phyloP scores from a whole-genome alignment of 2,797 vertebrate genomes.

The Clarias pachynema region DNA sequence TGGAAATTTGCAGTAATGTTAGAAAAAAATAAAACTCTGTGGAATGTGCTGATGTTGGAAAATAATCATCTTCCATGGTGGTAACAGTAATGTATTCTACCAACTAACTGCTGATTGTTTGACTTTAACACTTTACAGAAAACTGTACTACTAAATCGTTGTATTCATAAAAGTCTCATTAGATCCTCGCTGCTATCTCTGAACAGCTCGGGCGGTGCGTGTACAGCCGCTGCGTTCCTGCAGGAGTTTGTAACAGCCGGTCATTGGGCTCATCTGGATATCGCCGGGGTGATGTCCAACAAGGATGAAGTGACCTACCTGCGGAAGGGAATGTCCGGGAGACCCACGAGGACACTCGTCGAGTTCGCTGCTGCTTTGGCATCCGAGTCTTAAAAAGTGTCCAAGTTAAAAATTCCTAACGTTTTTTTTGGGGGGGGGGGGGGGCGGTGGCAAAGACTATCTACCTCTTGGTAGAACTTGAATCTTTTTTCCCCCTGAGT shows the following conservation, averaged over 20 bases:
- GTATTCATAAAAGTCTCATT: background rate
- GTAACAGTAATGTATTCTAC: background rate
- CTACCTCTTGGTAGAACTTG: background rate
- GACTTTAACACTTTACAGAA: background rate
- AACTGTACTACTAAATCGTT: background rate
- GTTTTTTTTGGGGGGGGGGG: background rate
- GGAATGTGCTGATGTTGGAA: background rate
- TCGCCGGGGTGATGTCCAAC: slow-evolving; percentile 95
- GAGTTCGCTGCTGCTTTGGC: slow-evolving; percentile 84
- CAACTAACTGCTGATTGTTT: background rate
- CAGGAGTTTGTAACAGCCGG: slow-evolving; percentile 87
- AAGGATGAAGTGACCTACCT: slow-evolving; percentile 94
- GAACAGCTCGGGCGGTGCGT: slow-evolving; percentile 89
- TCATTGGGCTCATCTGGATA: slow-evolving; percentile 96
- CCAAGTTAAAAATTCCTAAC: background rate
- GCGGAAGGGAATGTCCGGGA: slow-evolving; percentile 93
- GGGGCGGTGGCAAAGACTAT: no score
- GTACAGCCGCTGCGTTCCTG: slow-evolving; percentile 95
- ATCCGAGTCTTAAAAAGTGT: slow-evolving; percentile 59
- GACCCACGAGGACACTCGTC: slow-evolving; percentile 90
- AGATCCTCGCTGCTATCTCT: background rate
- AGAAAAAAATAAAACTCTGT: background rate
- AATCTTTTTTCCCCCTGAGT: background rate
- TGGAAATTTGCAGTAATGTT: background rate
- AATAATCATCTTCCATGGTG: background rate